Base-by-base conservation (phyloP, 2,113 vertebrate genomes). In the Coptodon rendalli region DNA sequence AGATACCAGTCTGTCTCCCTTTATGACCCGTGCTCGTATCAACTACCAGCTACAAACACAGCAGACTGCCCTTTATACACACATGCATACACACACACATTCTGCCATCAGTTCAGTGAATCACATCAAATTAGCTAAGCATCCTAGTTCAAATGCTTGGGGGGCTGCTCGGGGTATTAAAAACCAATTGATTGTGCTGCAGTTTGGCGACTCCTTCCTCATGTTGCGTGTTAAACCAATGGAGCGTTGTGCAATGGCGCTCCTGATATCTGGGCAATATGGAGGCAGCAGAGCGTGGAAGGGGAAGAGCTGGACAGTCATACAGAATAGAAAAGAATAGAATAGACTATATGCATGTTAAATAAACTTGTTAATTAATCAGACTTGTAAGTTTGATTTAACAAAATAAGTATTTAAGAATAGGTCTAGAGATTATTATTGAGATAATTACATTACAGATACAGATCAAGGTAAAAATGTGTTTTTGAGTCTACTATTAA, bases 151-250 rank as follows among this genome's bases (percentile, higher is more conserved):
- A 76, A 79, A 89, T 90, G 91, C 91, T 90, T 85, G 3, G 52
- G 91, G 94, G 92, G 80, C 91, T 88, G 57, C 89, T 93, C 90
- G 66, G 82, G 89, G 87, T 90, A 94, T 95, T 94, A 94, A 94
- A 93, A 94, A 89, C 86, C 94, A 87, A 95, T 94, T 94, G 95
- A 94, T 96, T 95, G 94, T 87, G 87, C 85, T 34, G 90, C 91
- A 83, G 85, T 94, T 93, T 93, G 93, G 92, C 68, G 9, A 71
- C 87, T 87, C 71, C 71, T 52, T 56, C 79, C 83, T 78, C 84
- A 45, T 87, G 89, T 85, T n/a, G 53, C 68, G 5, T 88, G 91
- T 92, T 91, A 89, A 91, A 90, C 87, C 93, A 89, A 87, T 91
- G 93, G 89, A 91, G 91, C 89, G 71, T 89, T 84, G 73, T 68